Base-by-base conservation (phyloP, 2,888 invertebrate genomes). In the Cynaeus angustus region DNA sequence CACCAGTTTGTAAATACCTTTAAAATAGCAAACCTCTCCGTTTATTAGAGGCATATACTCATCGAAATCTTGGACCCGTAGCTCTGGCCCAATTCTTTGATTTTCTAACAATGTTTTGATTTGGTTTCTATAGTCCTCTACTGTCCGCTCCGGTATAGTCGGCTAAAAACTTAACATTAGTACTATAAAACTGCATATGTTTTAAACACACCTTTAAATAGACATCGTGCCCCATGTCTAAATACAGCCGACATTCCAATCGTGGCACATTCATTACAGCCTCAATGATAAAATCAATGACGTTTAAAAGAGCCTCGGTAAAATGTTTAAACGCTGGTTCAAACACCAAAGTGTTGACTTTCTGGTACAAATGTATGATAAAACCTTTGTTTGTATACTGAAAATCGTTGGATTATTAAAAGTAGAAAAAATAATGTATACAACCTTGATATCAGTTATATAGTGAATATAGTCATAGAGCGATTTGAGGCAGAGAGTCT, bases 291-390 rank as follows among this genome's bases (percentile, higher is more conserved):
- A 89, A 88, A 74, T 93, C 93, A 72, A 94, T 90, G 13, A 94
- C 86, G 50, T 90, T 87, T 38, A 92, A 83, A 0, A 97, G 85
- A 70, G 91, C 90, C 53, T 91, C 89, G 73, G 89, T 89, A 77
- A 97, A 92, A 79, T 91, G 91, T 59, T 91, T 90, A 78, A 95
- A 94, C 0, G 90, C 86, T 0, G 95, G 95, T 68, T 91, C 92
- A 78, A 94, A 94, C 21, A 87, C 87, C 41, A 94, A 87, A 0
- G 88, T 86, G 10, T 91, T 90, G 55, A 88, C 88, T 80, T 87
- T 86, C 70, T 89, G 88, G 0, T 86, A 82, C 43, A 92, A 81
- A 75, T 89, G 88, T 43, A 92, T 85, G 38, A 89, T 86, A 75
- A 94, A 92, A 0, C 93, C 93, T 79, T 91, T 91, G 80, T 91